A percentile compares a stretch with the other conserved stretches of the same genome.
Conservation (phyloP, 2,797 vertebrate genomes). For the Enteromius radiatus region DNA sequence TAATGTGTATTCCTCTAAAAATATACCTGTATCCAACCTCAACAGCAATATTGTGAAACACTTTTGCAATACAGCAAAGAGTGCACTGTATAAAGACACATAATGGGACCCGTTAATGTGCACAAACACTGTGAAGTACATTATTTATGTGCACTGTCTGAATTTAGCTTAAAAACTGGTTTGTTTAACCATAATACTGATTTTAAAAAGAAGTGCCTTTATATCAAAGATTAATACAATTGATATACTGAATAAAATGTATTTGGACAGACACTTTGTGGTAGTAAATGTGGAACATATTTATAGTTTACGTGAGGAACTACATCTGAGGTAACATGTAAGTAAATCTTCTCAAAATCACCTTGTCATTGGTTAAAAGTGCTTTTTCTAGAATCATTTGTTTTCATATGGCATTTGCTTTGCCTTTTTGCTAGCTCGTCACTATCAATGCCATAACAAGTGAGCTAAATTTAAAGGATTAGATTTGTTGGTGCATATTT, state of each 20-base stretch:
- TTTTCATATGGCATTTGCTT: not conserved
- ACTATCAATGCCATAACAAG: not conserved
- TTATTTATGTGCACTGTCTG: not conserved
- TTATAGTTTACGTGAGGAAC: not conserved
- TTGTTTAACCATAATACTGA: too few species aligned
- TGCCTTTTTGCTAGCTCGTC: not conserved
- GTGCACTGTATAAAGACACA: not conserved
- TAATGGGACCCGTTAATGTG: not conserved
- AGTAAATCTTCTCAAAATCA: not conserved
- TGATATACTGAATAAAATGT: not conserved
- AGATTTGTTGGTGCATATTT: not conserved
- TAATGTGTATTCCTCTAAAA: slow-evolving; percentile 2
- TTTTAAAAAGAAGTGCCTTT: not conserved
- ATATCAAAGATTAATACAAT: not conserved
- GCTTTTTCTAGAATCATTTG: not conserved
- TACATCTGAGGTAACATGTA: not conserved
- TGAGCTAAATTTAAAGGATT: not conserved
- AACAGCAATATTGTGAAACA: not conserved
- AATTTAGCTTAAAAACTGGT: not conserved
- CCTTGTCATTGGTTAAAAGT: not conserved
- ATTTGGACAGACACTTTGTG: not conserved
- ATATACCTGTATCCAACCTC: not conserved
- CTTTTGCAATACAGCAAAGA: not conserved
- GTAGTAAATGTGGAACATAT: not conserved
- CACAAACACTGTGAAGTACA: not conserved